Evolutionary conservation across 2,888 invertebrate species (phyloP).

Genomic region (Allacma fusca): DNA sequence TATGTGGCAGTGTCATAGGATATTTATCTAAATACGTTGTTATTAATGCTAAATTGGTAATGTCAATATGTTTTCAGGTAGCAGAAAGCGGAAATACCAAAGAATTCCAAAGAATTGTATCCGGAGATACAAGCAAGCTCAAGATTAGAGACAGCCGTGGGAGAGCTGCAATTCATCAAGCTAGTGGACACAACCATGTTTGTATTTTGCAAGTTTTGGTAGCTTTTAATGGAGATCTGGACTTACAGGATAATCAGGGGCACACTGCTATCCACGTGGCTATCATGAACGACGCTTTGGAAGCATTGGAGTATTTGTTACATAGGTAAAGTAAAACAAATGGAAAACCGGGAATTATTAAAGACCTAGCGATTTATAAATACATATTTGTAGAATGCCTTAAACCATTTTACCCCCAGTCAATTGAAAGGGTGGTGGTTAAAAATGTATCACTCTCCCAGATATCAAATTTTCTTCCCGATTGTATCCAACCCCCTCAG

Average conservation of each 20-base stretch:
- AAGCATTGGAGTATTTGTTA: conserved; percentile 77
- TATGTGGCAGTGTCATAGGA: no score
- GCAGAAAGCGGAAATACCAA: conserved; percentile 85
- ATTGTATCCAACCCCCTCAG: no score
- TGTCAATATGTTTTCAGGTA: conserved; percentile 76
- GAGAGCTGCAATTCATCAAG: conserved; percentile 81
- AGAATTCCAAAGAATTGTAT: conserved; percentile 78
- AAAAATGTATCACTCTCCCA: no score
- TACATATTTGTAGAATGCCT: no score
- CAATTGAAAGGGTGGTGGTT: no score
- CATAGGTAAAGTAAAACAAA: conserved; percentile 63
- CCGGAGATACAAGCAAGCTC: conserved; percentile 77
- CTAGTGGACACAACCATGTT: conserved; percentile 77
- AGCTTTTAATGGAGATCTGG: conserved; percentile 76
- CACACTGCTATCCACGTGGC: conserved; percentile 85
- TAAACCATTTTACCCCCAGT: no score
- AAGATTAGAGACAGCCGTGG: conserved; percentile 73
- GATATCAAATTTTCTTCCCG: no score
- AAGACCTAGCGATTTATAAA: no score
- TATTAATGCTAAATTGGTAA: no score
- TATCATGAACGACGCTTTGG: conserved; percentile 76
- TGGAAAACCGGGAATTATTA: neutral
- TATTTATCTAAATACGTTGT: no score
- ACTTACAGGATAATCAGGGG: conserved; percentile 72
- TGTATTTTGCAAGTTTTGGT: conserved; percentile 79